A percentile compares a stretch with the other conserved stretches of the same genome.
Conservation (phyloP, 2,797 vertebrate species). For the Cuniculus paca region DNA sequence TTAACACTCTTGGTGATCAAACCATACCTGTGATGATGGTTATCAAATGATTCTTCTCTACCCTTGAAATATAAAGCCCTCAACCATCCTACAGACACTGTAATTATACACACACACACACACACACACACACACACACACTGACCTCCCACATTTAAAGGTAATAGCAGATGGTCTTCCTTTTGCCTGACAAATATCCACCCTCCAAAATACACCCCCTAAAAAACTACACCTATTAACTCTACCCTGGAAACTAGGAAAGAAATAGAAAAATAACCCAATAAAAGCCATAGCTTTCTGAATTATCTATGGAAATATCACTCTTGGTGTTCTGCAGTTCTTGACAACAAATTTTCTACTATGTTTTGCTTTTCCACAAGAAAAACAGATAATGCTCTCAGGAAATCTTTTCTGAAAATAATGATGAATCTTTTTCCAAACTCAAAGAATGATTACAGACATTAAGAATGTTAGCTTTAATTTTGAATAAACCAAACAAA, state of each 20-base stretch:
- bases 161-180: not conserved
- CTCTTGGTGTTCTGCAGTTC: not conserved
- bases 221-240: not conserved
- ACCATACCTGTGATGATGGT: not conserved
- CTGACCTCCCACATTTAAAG: not conserved
- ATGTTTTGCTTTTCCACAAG: slow-evolving; percentile 16
- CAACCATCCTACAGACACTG: not conserved
- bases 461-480: slow-evolving; percentile 15
- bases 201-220: not conserved
- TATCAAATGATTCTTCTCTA: not conserved
- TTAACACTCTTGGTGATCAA: not conserved
- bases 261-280: not conserved
- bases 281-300: not conserved
- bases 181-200: not conserved
- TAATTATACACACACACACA: not conserved
- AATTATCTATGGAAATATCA: slow-evolving; percentile 35
- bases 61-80: not conserved
- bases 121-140: not conserved
- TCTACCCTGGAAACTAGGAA: slow-evolving; percentile 1
- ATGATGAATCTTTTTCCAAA: too few relatives aligned
- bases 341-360: not conserved
- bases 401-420: not conserved
- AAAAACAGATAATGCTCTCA: slow-evolving; percentile 3
- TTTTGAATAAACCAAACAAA: slow-evolving; percentile 22
- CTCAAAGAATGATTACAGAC: not conserved